Percentiles rank a stretch among this genome's conserved stretches.
Conservation (phyloP, 1,140 invertebrate genomes). For the Hylaeus volcanicus region DNA sequence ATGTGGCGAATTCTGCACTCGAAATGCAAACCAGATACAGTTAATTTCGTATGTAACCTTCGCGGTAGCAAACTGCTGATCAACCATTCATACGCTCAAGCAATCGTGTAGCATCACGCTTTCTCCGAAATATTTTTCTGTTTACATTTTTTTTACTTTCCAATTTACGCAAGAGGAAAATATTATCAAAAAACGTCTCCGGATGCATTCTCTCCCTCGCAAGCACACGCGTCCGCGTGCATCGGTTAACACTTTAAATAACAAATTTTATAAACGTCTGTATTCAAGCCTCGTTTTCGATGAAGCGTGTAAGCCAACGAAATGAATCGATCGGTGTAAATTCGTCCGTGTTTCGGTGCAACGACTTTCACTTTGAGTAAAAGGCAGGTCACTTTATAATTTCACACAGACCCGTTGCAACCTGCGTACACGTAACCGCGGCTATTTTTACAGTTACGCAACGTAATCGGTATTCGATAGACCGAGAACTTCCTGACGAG, state of each 20-base stretch:
- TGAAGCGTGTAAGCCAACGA: background rate
- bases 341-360: conserved; percentile 10
- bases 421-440: conserved; percentile 7
- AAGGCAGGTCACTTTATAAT: conserved; percentile 6
- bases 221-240: too few relatives aligned
- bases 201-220: too few relatives aligned
- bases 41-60: conserved; percentile 34
- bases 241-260: too few relatives aligned
- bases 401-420: conserved; percentile 1
- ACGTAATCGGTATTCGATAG: background rate
- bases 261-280: too few relatives aligned
- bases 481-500: background rate
- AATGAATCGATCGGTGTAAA: conserved; percentile 19
- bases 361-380: conserved; percentile 35
- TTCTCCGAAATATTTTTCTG: too few relatives aligned
- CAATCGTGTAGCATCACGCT: too few relatives aligned
- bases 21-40: conserved; percentile 21
- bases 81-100: too few relatives aligned
- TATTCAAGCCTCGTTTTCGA: background rate
- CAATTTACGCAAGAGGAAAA: too few relatives aligned
- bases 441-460: conserved; percentile 1
- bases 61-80: background rate
- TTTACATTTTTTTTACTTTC: too few relatives aligned
- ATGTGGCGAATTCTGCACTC: background rate
- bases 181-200: too few relatives aligned